Conservation (phyloP, 2,888 invertebrate species). For the Lasiommata megera region DNA sequence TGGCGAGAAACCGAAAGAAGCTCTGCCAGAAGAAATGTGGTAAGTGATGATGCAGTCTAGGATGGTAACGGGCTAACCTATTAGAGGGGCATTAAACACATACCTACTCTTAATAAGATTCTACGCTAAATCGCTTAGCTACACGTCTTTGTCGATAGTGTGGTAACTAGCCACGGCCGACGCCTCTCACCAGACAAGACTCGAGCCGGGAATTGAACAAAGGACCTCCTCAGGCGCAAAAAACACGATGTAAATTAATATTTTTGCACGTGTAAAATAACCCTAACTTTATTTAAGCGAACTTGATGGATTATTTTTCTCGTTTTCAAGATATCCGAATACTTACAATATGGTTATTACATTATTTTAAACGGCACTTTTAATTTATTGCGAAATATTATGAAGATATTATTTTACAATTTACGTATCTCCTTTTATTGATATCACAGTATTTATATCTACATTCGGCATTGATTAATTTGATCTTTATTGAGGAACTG, state of each 20-base stretch:
- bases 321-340: slow-evolving; percentile 9
- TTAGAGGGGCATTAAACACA: too few relatives aligned
- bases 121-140: too few relatives aligned
- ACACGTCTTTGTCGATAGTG: too few relatives aligned
- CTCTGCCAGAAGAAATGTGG: too few relatives aligned
- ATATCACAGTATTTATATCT: slow-evolving; percentile 20
- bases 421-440: slow-evolving; percentile 26
- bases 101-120: too few relatives aligned
- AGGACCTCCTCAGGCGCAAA: too few relatives aligned
- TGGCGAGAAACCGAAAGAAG: too few relatives aligned
- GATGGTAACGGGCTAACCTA: too few relatives aligned
- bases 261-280: not conserved
- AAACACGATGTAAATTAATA: not conserved
- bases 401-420: slow-evolving; percentile 20
- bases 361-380: slow-evolving; percentile 10
- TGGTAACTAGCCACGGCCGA: too few relatives aligned
- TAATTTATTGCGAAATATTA: slow-evolving; percentile 20
- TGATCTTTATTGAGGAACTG: not conserved
- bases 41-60: too few relatives aligned
- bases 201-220: too few relatives aligned
- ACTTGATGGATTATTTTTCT: slow-evolving; percentile 11
- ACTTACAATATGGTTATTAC: slow-evolving; percentile 27
- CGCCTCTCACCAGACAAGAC: too few relatives aligned
- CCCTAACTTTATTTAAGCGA: not conserved
- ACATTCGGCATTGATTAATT: not conserved